These are phyloP conservation scores for Atta colombica DNA, from an alignment of 1,140 invertebrate genomes.

Conservation along the genomic window DNA sequence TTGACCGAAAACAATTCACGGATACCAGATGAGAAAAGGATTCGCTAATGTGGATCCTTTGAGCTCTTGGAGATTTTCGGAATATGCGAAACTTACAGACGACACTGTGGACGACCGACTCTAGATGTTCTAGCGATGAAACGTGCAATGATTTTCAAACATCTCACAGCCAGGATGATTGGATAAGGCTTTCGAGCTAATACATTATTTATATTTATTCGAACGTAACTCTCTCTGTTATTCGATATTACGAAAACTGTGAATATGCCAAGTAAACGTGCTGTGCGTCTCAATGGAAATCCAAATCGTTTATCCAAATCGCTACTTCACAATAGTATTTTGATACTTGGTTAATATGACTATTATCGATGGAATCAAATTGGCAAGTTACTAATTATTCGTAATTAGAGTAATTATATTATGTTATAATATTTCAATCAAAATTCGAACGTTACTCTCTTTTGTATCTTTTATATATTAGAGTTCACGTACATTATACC, in stretches of 20 bases:
- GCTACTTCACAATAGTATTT: background rate
- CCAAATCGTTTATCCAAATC: constrained; percentile 2
- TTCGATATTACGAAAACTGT: constrained; percentile 55
- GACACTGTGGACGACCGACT: constrained; percentile 16
- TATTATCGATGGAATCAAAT: constrained; percentile 9
- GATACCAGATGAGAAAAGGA: background rate
- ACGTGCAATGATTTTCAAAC: constrained; percentile 53
- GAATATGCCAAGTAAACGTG: constrained; percentile 23
- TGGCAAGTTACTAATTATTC: background rate
- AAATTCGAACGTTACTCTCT: background rate
- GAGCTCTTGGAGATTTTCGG: constrained; percentile 16
- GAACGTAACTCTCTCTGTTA: constrained; percentile 31
- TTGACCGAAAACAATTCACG: constrained; percentile 64
- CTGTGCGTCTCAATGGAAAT: constrained; percentile 10
- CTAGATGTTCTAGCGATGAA: constrained; percentile 15
- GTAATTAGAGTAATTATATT: constrained; percentile 18
- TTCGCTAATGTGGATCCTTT: constrained; percentile 4
- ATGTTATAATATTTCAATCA: background rate
- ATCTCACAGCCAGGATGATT: constrained; percentile 42
- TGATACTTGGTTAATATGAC: background rate
- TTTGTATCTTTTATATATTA: background rate
- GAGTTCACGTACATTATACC: background rate
- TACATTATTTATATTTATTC: constrained; percentile 62
- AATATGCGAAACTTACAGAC: constrained; percentile 49
- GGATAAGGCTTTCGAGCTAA: constrained; percentile 39